phyloP scores from a whole-genome alignment of 2,113 vertebrate species.

The Triplophysa dalaica region DNA sequence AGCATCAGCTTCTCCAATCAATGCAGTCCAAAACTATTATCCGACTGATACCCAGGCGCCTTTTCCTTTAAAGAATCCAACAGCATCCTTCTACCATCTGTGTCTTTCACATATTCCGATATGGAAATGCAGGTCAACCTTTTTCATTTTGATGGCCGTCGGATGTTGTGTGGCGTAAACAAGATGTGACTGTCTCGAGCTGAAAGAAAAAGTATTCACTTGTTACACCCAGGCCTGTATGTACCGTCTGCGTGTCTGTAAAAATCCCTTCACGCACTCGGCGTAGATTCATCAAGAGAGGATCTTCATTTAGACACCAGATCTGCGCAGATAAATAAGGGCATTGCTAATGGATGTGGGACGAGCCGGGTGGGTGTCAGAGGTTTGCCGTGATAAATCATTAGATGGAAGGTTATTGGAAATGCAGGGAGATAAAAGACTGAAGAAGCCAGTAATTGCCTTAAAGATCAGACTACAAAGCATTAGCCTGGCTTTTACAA shows the following conservation, averaged over 20 bases:
- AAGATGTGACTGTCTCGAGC: no score
- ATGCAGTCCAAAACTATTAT: constrained; percentile 87
- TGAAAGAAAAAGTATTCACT: no score
- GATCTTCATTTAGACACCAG: constrained; percentile 48
- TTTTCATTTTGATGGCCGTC: neutral
- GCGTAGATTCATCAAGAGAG: constrained; percentile 34
- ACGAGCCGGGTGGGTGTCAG: constrained; percentile 54
- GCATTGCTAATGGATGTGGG: constrained; percentile 61
- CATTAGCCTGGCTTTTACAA: constrained; percentile 99
- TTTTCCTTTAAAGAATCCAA: constrained; percentile 59
- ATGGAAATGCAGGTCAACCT: constrained; percentile 2
- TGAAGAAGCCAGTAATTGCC: constrained; percentile 97
- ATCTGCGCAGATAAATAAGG: constrained; percentile 54
- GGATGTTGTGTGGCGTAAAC: no score
- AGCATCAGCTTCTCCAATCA: constrained; percentile 79
- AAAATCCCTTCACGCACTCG: constrained; percentile 3
- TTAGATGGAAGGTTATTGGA: constrained; percentile 88
- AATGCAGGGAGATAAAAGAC: constrained; percentile 85
- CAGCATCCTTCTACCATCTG: neutral
- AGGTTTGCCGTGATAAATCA: constrained; percentile 76
- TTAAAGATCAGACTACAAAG: constrained; percentile 99
- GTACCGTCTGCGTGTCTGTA: no score
- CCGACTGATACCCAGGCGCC: constrained; percentile 66
- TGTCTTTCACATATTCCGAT: neutral
- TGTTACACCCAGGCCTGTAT: no score